Base-by-base conservation (phyloP, 2,888 invertebrate genomes). In the Lepas anatifera region DNA sequence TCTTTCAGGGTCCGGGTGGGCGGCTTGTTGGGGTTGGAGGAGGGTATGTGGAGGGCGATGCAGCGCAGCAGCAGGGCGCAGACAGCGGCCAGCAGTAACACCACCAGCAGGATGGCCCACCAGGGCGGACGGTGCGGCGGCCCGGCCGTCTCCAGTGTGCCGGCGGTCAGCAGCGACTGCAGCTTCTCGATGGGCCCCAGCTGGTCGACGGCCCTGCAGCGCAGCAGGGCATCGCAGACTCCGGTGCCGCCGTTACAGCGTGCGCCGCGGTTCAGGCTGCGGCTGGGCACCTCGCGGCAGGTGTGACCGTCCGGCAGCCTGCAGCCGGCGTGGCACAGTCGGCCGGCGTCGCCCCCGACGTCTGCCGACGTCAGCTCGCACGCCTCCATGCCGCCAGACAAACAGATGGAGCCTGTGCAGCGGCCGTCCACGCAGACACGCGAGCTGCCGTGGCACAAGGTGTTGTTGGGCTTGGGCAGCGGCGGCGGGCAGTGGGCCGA, bases 31-130 rank as follows among this genome's bases (percentile, higher is more conserved):
- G 58, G 58, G 58, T 58, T 58, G 29, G 32, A 32, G 18, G 58
- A 58, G 22, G 58, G 58, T 25, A 58, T 58, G 58, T 58, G 58
- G 18, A 58, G 35, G 22, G 58, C 58, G 18, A 58, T 2, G 22
- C 58, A 58, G 58, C 58, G 58, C 32, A 58, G 58, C 35, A 58
- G 58, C 58, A 58, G 35, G 32, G 58, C 58, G 35, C 58, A 58
- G 35, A 58, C 58, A 35, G 35, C 35, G 35, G 35, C 22, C 35
- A 58, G 32, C 58, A 58, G 58, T 22, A 35, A 22, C 32, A 22
- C 58, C 52, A 52, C 29, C 58, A 58, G 32, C 58, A 48, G 48
- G 25, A 4, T 1, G 18, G 48, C 48, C 48, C 48, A 48, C 48
- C 48, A 48, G n/a, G 4, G 32, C 22, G 29, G 58, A 32, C 16